phyloP scores from a whole-genome alignment of 1,140 invertebrate genomes.

The Ips nitidus region DNA sequence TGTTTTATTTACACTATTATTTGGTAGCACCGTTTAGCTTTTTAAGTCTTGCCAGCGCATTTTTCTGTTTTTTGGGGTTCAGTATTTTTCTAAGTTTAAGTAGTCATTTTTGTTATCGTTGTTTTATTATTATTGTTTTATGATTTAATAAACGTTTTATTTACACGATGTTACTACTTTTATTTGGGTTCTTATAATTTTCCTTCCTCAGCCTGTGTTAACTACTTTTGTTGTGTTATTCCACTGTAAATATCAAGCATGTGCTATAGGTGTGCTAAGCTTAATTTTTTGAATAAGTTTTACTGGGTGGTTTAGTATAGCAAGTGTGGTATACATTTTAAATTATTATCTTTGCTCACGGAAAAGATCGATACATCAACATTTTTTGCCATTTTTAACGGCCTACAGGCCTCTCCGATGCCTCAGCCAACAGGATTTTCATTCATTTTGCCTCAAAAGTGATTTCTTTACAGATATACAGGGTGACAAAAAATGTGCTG shows the following conservation, averaged over 20 bases:
- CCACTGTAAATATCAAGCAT: slow-evolving; percentile 4
- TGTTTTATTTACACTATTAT: background rate
- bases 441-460: background rate
- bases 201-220: slow-evolving; percentile 22
- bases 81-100: slow-evolving; percentile 14
- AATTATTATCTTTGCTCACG: background rate
- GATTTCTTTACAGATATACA: background rate
- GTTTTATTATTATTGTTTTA: slow-evolving; percentile 15
- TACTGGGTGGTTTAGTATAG: no score
- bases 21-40: background rate
- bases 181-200: slow-evolving; percentile 33
- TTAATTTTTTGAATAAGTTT: background rate
- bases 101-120: background rate
- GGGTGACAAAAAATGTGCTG: background rate
- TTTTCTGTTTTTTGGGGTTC: background rate
- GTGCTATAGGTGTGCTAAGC: background rate
- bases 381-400: background rate
- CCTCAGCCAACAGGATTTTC: background rate
- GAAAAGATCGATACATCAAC: background rate
- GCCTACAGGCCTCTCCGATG: background rate
- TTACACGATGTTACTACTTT: slow-evolving; percentile 21
- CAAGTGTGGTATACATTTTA: no score
- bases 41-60: slow-evolving; percentile 2
- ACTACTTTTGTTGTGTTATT: slow-evolving; percentile 7
- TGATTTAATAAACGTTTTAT: slow-evolving; percentile 29